phyloP scores from a whole-genome alignment of 2,888 invertebrate genomes.

The Drosophila affinis region DNA sequence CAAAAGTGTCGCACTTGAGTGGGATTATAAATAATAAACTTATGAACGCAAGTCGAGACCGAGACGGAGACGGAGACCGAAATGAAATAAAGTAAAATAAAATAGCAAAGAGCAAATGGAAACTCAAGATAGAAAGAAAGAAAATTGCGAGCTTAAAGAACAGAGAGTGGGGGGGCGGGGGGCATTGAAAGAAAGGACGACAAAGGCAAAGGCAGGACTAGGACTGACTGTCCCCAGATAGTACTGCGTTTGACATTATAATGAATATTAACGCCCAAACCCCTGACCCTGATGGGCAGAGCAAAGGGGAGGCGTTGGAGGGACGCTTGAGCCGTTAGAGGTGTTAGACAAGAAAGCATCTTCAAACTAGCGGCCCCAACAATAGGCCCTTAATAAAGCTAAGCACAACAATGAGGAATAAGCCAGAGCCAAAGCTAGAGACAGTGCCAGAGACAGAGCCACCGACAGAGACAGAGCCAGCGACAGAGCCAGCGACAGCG shows the following conservation, averaged over 20 bases:
- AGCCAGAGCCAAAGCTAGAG: background rate
- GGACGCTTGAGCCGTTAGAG: conserved; percentile 21
- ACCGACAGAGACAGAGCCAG: no score
- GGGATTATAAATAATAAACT: conserved; percentile 76
- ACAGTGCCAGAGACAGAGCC: no score
- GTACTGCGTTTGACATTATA: conserved; percentile 63
- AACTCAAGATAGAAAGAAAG: conserved; percentile 3
- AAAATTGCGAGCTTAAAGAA: conserved; percentile 1
- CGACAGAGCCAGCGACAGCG: no score
- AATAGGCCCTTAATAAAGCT: conserved; percentile 35
- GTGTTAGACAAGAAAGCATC: conserved; percentile 15
- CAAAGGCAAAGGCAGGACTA: conserved; percentile 4
- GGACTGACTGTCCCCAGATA: conserved; percentile 25
- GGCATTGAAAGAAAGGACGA: conserved; percentile 6
- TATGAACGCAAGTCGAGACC: conserved; percentile 57
- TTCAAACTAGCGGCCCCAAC: conserved; percentile 24
- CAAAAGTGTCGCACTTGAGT: conserved; percentile 58
- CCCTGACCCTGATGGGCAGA: conserved; percentile 4
- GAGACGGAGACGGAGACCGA: conserved; percentile 4
- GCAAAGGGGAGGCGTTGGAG: conserved; percentile 16
- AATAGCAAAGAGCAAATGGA: conserved; percentile 40
- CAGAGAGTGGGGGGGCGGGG: background rate
- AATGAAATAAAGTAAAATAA: conserved; percentile 43
- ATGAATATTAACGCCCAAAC: conserved; percentile 61
- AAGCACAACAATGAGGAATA: conserved; percentile 31